phyloP scores from a whole-genome alignment of 2,888 invertebrate genomes.

The Tenodera sinensis region DNA sequence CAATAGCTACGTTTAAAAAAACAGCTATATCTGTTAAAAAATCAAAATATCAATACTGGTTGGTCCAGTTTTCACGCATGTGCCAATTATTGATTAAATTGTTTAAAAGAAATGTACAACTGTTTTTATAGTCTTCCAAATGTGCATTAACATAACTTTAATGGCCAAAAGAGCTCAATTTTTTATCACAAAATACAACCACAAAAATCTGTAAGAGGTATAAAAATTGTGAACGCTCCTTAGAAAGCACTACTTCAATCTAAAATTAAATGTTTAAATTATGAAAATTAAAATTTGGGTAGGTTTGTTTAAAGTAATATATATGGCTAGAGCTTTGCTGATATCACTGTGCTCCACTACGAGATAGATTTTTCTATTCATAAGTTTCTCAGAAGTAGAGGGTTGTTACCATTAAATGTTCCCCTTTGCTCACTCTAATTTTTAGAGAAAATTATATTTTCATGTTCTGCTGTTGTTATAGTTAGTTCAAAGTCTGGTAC shows the following conservation, averaged over 20 bases:
- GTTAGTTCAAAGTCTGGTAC: no score
- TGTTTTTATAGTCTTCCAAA: background rate
- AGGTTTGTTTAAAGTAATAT: background rate
- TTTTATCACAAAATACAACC: background rate
- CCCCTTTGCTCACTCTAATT: no score
- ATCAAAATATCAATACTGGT: background rate
- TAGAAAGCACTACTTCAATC: background rate
- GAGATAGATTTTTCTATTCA: no score
- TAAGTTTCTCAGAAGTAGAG: no score
- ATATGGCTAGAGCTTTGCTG: background rate
- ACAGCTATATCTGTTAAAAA: background rate
- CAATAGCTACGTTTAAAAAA: background rate
- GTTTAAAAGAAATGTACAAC: background rate
- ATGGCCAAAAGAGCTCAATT: background rate
- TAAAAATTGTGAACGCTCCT: background rate
- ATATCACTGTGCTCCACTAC: no score
- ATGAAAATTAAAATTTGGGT: background rate
- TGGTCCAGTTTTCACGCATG: background rate
- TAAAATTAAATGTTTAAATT: background rate
- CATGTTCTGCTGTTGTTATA: no score
- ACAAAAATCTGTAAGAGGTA: background rate
- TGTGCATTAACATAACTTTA: background rate
- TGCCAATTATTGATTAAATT: background rate
- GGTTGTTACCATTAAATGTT: no score
- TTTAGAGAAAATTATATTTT: no score